These are phyloP conservation scores for Pantherophis guttatus DNA, from an alignment of 2,113 vertebrate genomes.

Conservation along the genomic window DNA sequence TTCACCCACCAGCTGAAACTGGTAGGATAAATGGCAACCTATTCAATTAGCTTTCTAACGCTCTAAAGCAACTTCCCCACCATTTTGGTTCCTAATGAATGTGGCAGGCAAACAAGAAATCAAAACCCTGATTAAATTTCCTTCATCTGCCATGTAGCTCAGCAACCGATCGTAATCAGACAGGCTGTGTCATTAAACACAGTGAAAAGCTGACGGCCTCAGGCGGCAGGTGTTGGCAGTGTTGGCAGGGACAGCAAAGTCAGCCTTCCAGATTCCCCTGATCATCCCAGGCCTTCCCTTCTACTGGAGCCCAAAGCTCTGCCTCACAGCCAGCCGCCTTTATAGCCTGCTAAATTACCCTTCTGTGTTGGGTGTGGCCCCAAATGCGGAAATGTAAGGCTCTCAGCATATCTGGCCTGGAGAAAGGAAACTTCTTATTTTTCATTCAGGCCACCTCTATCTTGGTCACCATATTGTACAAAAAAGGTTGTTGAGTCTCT, in stretches of 20 bases:
- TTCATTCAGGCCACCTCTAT: not conserved
- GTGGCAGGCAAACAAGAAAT: not conserved
- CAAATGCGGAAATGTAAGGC: not conserved
- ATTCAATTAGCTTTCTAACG: not conserved
- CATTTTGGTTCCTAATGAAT: not conserved
- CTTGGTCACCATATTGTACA: not conserved
- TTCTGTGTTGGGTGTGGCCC: not conserved
- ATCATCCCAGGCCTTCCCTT: not conserved
- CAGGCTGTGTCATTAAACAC: not conserved
- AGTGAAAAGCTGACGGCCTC: not conserved
- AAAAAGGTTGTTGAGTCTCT: not conserved
- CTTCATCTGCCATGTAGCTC: not conserved
- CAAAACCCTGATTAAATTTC: not conserved
- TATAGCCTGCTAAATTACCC: not conserved
- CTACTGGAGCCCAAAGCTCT: not conserved
- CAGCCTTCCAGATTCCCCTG: not conserved
- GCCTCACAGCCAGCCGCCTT: not conserved
- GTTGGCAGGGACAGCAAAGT: not conserved
- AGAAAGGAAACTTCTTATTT: not conserved
- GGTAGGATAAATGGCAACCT: no score
- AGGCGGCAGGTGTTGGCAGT: not conserved
- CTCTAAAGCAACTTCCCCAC: not conserved
- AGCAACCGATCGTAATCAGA: not conserved
- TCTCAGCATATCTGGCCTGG: not conserved
- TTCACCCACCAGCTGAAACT: no score